Base-by-base conservation (phyloP, 2,113 vertebrate genomes). In the Sclerurus mexicanus region DNA sequence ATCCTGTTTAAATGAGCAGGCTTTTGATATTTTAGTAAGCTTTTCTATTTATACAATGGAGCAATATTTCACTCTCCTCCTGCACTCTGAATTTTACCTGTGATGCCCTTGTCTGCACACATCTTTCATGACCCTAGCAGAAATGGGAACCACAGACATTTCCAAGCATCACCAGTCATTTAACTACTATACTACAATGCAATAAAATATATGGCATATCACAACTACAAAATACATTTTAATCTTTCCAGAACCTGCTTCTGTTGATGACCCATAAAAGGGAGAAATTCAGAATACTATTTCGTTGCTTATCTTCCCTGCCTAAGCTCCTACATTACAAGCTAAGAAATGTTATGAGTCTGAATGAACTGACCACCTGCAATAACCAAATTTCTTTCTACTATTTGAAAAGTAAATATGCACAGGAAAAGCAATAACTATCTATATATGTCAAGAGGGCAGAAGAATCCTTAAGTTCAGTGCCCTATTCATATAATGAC, bases 231-330 rank as follows among this genome's bases (percentile, higher is more conserved):
- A 95, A 80, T 37, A 62, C 40, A 30, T 64, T 76, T 73, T 95
- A 64, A 94, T 90, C 68, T 79, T 78, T 85, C 60, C 27, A 73
- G 85, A 96, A 87, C 31, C 35, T 89, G 83, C 31, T 59, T 92
- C 60, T 50, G 13, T 50, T 93, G 79, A 93, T 64, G 72, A 93
- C 20, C 35, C 52, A 78, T 85, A 81, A 86, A 88, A 77, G 15
- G 23, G n/a, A 88, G 35, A 77, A 49, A 31, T 74, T 89, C 55
- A 60, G 58, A 73, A 62, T 21, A 49, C 16, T 76, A 37, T 79
- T 87, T 92, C 42, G 59, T 18, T 77, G 56, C 64, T 77, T 75
- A 74, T 25, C 56, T 91, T 76, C 25, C 33, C 52, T 64, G 73
- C 63, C 63, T 50, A 68, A 79, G n/a, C 56, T 82, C 33, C 4